Percentiles rank a stretch among this genome's conserved stretches.
Evolutionary conservation across 1,140 invertebrate species (phyloP).

Genomic region (Venustaconcha ellipsiformis): DNA sequence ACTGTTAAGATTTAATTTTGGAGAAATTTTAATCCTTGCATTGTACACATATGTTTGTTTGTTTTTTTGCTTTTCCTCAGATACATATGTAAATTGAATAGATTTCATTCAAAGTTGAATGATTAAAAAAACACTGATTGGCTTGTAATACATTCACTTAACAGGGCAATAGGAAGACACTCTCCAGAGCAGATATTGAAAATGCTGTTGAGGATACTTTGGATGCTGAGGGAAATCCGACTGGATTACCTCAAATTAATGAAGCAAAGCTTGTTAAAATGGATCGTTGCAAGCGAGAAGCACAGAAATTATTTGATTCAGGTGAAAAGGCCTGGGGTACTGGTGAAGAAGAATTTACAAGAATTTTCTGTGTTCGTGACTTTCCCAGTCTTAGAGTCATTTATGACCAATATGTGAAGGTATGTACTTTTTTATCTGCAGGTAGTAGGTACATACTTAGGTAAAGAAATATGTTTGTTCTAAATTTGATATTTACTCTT

Average conservation of each 20-base stretch:
- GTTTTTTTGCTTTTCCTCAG: no score
- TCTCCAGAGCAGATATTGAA: slow-evolving; percentile 37
- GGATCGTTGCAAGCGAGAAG: slow-evolving; percentile 47
- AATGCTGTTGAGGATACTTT: slow-evolving; percentile 54
- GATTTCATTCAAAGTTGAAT: no score
- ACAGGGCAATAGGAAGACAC: slow-evolving; percentile 19
- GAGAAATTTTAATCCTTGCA: no score
- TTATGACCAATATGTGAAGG: slow-evolving; percentile 66
- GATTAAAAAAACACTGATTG: no score
- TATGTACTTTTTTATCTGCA: slow-evolving; percentile 9
- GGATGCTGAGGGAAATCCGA: slow-evolving; percentile 42
- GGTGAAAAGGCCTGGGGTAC: slow-evolving; percentile 71
- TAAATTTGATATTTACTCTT: no score
- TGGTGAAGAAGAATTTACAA: slow-evolving; percentile 68
- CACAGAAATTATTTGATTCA: slow-evolving; percentile 58
- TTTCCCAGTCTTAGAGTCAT: slow-evolving; percentile 60
- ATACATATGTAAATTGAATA: no score
- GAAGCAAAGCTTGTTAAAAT: slow-evolving; percentile 42
- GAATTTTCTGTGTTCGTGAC: slow-evolving; percentile 57
- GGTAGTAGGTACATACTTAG: no score
- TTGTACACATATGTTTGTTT: no score
- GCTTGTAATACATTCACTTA: no score
- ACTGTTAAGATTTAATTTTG: no score
- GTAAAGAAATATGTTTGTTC: no score
- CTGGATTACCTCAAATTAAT: slow-evolving; percentile 51